Conservation (phyloP, 2,888 invertebrate species). For the Carterocephalus palaemon region DNA sequence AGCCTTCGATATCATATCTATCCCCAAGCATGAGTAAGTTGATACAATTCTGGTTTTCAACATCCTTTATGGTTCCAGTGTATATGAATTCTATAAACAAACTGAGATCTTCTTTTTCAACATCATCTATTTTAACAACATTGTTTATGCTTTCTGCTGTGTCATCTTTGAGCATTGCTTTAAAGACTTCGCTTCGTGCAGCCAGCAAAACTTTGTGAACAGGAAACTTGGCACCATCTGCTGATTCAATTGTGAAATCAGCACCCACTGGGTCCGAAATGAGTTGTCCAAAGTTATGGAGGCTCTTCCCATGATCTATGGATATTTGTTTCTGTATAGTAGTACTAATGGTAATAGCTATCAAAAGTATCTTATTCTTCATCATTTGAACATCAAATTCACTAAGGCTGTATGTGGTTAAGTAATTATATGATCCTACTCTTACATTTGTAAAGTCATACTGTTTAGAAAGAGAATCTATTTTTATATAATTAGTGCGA, state of each 20-base stretch:
- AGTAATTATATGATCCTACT: constrained; percentile 39
- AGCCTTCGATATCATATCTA: constrained; percentile 55
- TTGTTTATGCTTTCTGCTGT: constrained; percentile 64
- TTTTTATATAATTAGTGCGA: constrained; percentile 44
- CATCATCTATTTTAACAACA: constrained; percentile 58
- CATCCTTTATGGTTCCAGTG: constrained; percentile 54
- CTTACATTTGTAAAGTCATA: constrained; percentile 40
- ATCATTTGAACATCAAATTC: constrained; percentile 55
- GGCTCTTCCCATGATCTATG: constrained; percentile 41
- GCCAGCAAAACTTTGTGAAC: constrained; percentile 59
- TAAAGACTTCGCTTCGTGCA: constrained; percentile 66
- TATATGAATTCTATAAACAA: constrained; percentile 62
- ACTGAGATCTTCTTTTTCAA: constrained; percentile 54
- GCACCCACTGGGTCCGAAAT: constrained; percentile 55
- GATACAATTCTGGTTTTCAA: constrained; percentile 50
- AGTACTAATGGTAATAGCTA: constrained; percentile 36
- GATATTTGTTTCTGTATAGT: constrained; percentile 15
- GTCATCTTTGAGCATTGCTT: constrained; percentile 68
- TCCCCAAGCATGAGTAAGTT: constrained; percentile 61
- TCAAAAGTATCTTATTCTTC: constrained; percentile 51
- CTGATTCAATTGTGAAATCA: constrained; percentile 64
- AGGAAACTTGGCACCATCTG: constrained; percentile 55
- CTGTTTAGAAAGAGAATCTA: constrained; percentile 43
- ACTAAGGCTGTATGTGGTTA: constrained; percentile 58
- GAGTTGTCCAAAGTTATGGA: constrained; percentile 54